Conservation (phyloP, 2,797 vertebrate species). For the Helostoma temminkii region DNA sequence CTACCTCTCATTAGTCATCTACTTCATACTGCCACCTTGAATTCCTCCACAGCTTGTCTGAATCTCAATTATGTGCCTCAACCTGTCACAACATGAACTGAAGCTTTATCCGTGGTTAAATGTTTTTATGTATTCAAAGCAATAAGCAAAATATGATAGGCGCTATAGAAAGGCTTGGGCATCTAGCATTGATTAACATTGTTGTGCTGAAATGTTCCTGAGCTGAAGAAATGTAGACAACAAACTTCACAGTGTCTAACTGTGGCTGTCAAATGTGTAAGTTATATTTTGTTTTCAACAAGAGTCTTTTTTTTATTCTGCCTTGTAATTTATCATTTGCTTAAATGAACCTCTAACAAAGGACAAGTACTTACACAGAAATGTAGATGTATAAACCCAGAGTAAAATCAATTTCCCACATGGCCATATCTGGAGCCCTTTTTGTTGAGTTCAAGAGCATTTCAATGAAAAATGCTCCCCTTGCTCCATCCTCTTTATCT, state of each 20-base stretch:
- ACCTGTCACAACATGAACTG: slow-evolving; percentile 32
- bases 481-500: slow-evolving; percentile 31
- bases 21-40: slow-evolving; percentile 28
- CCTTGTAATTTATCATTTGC: slow-evolving; percentile 1
- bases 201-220: background rate
- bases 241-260: slow-evolving; percentile 34
- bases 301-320: background rate
- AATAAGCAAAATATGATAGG: no score
- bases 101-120: background rate
- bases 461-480: slow-evolving; percentile 42
- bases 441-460: slow-evolving; percentile 23
- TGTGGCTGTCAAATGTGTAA: background rate
- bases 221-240: slow-evolving; percentile 26
- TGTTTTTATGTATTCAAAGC: background rate
- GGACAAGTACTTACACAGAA: background rate
- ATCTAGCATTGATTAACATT: slow-evolving; percentile 2
- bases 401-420: slow-evolving; percentile 30
- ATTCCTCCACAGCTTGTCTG: slow-evolving; percentile 31
- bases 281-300: slow-evolving; percentile 9
- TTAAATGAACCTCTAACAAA: slow-evolving; percentile 10
- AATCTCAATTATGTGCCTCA: slow-evolving; percentile 32
- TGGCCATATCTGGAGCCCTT: background rate
- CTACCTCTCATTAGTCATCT: slow-evolving; percentile 43
- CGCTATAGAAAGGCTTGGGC: no score
- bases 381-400: slow-evolving; percentile 18